These are phyloP conservation scores for Cataglyphis livida DNA, from an alignment of 2,888 invertebrate species.

Conservation along the genomic window DNA sequence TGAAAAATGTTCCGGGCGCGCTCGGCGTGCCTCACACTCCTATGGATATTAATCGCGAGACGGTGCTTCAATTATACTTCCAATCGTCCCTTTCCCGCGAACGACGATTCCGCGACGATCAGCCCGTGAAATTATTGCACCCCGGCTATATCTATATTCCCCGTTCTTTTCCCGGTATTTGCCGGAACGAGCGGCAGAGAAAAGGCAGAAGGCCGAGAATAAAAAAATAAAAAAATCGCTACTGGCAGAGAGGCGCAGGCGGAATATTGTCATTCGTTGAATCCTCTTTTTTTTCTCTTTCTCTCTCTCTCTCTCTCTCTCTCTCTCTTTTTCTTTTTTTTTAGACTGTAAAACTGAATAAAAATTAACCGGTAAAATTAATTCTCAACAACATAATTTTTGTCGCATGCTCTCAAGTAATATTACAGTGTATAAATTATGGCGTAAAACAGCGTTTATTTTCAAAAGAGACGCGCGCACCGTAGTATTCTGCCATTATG, in stretches of 20 bases:
- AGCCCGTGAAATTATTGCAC: slow-evolving; percentile 74
- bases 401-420: slow-evolving; percentile 44
- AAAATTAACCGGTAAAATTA: slow-evolving; percentile 64
- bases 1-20: slow-evolving; percentile 72
- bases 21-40: slow-evolving; percentile 61
- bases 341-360: slow-evolving; percentile 44
- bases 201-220: slow-evolving; percentile 62
- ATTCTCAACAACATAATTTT: slow-evolving; percentile 47
- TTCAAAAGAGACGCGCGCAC: neutral
- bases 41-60: slow-evolving; percentile 77
- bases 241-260: slow-evolving; percentile 54
- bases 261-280: slow-evolving; percentile 75
- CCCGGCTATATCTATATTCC: slow-evolving; percentile 63
- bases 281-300: slow-evolving; percentile 61
- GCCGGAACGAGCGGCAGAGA: slow-evolving; percentile 60
- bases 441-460: slow-evolving; percentile 18
- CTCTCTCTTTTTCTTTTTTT: slow-evolving; percentile 1
- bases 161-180: slow-evolving; percentile 58
- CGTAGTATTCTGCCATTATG: slow-evolving; percentile 19
- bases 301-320: neutral
- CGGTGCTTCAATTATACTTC: slow-evolving; percentile 78
- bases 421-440: slow-evolving; percentile 46
- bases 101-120: slow-evolving; percentile 70
- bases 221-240: slow-evolving; percentile 46
- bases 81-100: slow-evolving; percentile 71